Base-by-base conservation (phyloP, 2,113 vertebrate genomes). In the Drymodes brunneopygia region DNA sequence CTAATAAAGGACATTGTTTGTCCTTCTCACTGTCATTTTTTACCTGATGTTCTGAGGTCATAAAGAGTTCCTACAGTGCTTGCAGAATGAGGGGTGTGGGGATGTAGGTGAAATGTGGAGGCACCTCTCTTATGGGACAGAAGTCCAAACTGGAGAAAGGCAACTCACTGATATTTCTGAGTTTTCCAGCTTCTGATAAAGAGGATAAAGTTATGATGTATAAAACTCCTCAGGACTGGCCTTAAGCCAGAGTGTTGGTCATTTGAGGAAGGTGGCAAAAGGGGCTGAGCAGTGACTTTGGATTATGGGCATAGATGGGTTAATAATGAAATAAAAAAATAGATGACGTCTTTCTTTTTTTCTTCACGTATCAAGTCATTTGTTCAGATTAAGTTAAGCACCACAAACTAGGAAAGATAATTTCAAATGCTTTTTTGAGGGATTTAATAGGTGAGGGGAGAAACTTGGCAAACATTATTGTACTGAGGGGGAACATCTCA, bases 291-390 rank as follows among this genome's bases (percentile, higher is more conserved):
- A 38, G 24, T 44, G 21, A n/a, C 53, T 79, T 53, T 44, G 18
- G 33, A 3, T 57, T 87, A 15, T 47, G n/a, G 66, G 12, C 7
- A 33, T 53, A 81, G 38, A 31, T 57, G 21, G 31, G 15, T 54
- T 83, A 62, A 15, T 66, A 82, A 75, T 19, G 22, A 78, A 71
- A 74, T 9, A n/a, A 10, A 58, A 84, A 87, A 84, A 27, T 3
- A n/a, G 15, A 48, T 9, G 3, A 8, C 7, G 66, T 19, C 42
- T 40, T 78, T 47, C 28, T n/a, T 81, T 23, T 42, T 42, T 64
- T 35, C 17, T 74, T 70, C 66, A 50, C 0, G 0, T 58, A 40
- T 57, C 44, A 4, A 3, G 0, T 57, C 8, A 10, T 20, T 38
- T 69, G 35, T 27, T 86, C 69, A 57, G 53, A 42, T 87, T 50